Evolutionary conservation across 2,888 invertebrate species (phyloP).

Genomic region (Melipona bicolor): DNA sequence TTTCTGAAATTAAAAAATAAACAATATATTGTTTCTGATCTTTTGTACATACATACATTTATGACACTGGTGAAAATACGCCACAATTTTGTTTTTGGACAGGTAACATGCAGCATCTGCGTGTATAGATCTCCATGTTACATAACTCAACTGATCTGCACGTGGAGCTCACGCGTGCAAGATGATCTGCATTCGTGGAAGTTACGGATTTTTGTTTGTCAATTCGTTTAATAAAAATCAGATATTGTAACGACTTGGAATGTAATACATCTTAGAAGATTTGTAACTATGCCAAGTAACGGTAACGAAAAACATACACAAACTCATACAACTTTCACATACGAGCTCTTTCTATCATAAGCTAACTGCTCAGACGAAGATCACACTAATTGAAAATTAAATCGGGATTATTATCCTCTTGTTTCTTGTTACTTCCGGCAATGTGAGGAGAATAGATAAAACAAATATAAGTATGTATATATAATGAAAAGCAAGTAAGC

Average conservation of each 20-base stretch:
- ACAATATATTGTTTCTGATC: too few species aligned
- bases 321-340: not conserved
- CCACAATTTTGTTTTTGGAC: too few species aligned
- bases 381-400: constrained; percentile 30
- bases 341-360: not conserved
- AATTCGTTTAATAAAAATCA: too few species aligned
- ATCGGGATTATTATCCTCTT: constrained; percentile 33
- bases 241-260: not conserved
- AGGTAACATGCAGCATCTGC: too few species aligned
- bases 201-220: too few species aligned
- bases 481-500: constrained; percentile 9
- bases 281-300: constrained; percentile 21
- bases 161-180: too few species aligned
- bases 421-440: constrained; percentile 27
- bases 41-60: too few species aligned
- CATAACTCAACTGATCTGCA: too few species aligned
- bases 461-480: not conserved
- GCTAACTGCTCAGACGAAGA: constrained; percentile 4
- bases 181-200: too few species aligned
- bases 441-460: constrained; percentile 16
- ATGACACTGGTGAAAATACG: too few species aligned
- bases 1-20: too few species aligned
- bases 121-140: too few species aligned
- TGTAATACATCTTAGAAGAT: not conserved
- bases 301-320: constrained; percentile 24